A percentile compares a stretch with the other conserved stretches of the same genome.
Conservation (phyloP, 2,888 invertebrate genomes). For the Muscina levida region DNA sequence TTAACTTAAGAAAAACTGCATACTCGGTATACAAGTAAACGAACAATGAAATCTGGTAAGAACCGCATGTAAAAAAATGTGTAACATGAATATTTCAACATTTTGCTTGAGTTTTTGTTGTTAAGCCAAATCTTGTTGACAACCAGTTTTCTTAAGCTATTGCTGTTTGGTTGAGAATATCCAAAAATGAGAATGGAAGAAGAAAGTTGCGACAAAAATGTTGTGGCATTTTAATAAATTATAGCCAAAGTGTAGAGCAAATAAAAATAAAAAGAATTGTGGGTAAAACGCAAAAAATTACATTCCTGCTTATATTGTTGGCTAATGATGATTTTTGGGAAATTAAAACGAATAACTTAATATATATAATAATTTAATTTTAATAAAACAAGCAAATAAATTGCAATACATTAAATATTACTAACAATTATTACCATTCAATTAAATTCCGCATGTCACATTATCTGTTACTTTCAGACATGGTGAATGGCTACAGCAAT, state of each 20-base stretch:
- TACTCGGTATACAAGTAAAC: background rate
- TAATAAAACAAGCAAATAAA: too few relatives aligned
- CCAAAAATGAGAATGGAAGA: background rate
- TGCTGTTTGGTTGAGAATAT: background rate
- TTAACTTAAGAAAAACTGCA: constrained; percentile 14
- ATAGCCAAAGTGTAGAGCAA: background rate
- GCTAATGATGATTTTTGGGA: too few relatives aligned
- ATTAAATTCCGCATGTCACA: too few relatives aligned
- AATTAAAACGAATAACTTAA: too few relatives aligned
- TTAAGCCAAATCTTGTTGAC: constrained; percentile 60
- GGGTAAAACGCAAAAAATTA: too few relatives aligned
- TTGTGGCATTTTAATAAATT: too few relatives aligned
- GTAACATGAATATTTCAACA: constrained; percentile 30
- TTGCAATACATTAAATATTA: too few relatives aligned
- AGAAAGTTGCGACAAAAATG: background rate
- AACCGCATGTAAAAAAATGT: background rate
- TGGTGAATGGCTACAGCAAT: too few relatives aligned
- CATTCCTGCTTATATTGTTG: too few relatives aligned
- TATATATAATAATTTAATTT: too few relatives aligned
- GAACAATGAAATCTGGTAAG: background rate
- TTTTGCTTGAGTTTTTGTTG: constrained; percentile 31
- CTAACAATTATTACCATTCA: too few relatives aligned
- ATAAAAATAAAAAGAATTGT: background rate
- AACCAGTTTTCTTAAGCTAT: constrained; percentile 33
- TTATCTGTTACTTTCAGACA: too few relatives aligned